A percentile compares a stretch with the other conserved stretches of the same genome.
Evolutionary conservation across 2,888 invertebrate species (phyloP).

Genomic region (Phlogophora meticulosa): DNA sequence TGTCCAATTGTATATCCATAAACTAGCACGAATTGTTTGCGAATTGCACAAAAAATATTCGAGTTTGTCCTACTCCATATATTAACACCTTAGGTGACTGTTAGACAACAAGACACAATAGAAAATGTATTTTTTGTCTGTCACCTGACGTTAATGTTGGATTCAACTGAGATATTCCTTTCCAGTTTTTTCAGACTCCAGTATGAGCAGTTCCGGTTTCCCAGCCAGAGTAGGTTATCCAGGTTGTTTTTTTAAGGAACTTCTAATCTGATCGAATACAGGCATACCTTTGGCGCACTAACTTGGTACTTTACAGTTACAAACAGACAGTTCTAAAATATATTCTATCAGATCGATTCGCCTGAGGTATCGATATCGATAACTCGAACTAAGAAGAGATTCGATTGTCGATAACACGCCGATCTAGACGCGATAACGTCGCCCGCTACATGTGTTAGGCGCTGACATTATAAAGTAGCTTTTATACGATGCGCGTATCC

Average conservation of each 20-base stretch:
- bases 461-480: conserved; percentile 82
- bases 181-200: too few species aligned
- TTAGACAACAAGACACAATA: too few species aligned
- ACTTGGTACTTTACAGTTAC: conserved; percentile 56
- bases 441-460: conserved; percentile 80
- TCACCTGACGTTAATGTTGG: too few species aligned
- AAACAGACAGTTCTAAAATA: conserved; percentile 71
- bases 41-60: too few species aligned
- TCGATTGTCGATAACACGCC: conserved; percentile 81
- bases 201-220: background rate
- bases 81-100: too few species aligned
- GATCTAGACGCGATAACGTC: conserved; percentile 82
- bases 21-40: too few species aligned
- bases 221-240: background rate
- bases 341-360: conserved; percentile 78
- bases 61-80: too few species aligned
- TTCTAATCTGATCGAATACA: conserved; percentile 49
- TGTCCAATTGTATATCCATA: too few species aligned
- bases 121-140: too few species aligned
- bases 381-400: conserved; percentile 74
- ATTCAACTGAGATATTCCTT: too few species aligned
- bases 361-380: conserved; percentile 76
- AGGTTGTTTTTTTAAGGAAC: conserved; percentile 14
- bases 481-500: conserved; percentile 72
- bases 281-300: conserved; percentile 36